These are phyloP conservation scores for Agrotis ipsilon DNA, from an alignment of 2,888 invertebrate genomes.

Conservation along the genomic window DNA sequence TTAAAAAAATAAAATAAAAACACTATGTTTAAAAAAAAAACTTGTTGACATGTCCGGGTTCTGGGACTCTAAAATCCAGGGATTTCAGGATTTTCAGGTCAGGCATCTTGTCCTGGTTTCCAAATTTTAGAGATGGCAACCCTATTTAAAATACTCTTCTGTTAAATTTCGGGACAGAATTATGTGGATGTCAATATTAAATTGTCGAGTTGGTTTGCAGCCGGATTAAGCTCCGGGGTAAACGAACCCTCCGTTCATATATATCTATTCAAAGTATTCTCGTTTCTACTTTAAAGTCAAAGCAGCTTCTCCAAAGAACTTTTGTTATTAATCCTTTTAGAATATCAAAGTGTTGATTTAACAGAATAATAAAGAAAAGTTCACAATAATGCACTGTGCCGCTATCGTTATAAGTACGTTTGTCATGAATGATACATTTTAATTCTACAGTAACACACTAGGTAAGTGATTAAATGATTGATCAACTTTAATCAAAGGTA, in stretches of 20 bases:
- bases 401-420: background rate
- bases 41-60: too few relatives aligned
- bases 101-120: too few relatives aligned
- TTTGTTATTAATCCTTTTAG: slow-evolving; percentile 34
- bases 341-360: slow-evolving; percentile 18
- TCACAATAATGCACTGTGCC: background rate
- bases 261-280: slow-evolving; percentile 48
- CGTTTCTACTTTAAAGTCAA: slow-evolving; percentile 46
- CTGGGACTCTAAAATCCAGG: too few relatives aligned
- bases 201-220: background rate
- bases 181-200: background rate
- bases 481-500: too few relatives aligned
- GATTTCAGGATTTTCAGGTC: too few relatives aligned
- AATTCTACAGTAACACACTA: too few relatives aligned
- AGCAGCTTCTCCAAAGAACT: slow-evolving; percentile 12
- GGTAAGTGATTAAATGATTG: too few relatives aligned
- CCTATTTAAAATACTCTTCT: background rate
- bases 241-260: slow-evolving; percentile 22
- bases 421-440: too few relatives aligned
- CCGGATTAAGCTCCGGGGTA: slow-evolving; percentile 30
- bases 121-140: too few relatives aligned
- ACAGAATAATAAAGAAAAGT: slow-evolving; percentile 3
- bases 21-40: too few relatives aligned
- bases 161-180: too few relatives aligned
- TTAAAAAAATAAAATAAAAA: too few relatives aligned